Conservation (phyloP, 2,797 vertebrate genomes). For the Poeciliopsis paucimaculata region DNA sequence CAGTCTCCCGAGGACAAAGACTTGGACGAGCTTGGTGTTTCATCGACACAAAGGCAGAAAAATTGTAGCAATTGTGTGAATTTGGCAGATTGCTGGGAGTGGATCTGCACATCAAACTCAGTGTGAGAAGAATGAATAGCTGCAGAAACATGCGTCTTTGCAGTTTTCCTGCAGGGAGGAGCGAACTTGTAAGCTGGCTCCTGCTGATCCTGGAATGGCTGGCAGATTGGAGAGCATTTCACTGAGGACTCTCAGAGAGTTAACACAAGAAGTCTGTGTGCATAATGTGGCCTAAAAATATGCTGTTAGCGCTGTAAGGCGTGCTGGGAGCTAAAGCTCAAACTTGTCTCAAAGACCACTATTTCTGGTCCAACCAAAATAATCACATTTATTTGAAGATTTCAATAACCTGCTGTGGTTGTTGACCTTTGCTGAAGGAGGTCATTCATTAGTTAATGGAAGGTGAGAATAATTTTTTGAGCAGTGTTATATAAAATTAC, state of each 20-base stretch:
- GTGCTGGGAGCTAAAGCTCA: neutral
- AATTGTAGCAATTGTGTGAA: slow-evolving; percentile 61
- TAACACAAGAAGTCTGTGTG: slow-evolving; percentile 18
- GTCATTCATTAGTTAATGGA: neutral
- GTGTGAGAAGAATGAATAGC: slow-evolving; percentile 35
- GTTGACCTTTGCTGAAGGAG: neutral
- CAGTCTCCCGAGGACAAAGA: slow-evolving; percentile 34
- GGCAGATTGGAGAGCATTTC: slow-evolving; percentile 39
- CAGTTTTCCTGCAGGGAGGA: slow-evolving; percentile 38
- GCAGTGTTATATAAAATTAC: neutral
- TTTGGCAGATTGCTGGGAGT: slow-evolving; percentile 45
- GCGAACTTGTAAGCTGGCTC: slow-evolving; percentile 49
- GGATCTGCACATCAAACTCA: slow-evolving; percentile 24
- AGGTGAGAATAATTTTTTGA: neutral
- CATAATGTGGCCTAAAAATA: slow-evolving; percentile 1
- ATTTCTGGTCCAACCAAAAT: neutral
- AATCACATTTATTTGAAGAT: neutral
- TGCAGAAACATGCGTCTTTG: slow-evolving; percentile 38
- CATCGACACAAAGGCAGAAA: slow-evolving; percentile 38
- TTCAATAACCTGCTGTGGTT: neutral
- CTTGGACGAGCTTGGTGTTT: slow-evolving; percentile 32
- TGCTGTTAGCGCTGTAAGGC: neutral
- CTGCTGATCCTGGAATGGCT: slow-evolving; percentile 48
- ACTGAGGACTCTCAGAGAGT: slow-evolving; percentile 32
- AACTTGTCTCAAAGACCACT: neutral